Conservation (phyloP, 2,113 vertebrate genomes). For the Aphyosemion australe region DNA sequence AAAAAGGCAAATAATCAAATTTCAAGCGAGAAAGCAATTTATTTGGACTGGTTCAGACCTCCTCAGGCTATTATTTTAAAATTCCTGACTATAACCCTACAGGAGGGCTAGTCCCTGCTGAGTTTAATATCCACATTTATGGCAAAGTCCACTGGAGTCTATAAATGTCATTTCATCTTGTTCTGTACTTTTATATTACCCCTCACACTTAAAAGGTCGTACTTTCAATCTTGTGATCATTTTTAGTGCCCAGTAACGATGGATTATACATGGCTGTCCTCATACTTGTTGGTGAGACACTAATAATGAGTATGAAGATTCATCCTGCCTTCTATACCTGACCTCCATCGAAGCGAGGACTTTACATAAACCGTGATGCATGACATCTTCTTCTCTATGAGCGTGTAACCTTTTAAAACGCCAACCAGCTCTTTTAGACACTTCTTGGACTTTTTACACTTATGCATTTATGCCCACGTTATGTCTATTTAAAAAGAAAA, state of each 20-base stretch:
- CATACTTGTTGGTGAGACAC: conserved; percentile 1
- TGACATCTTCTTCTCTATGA: conserved; percentile 20
- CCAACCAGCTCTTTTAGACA: neutral
- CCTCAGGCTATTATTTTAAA: conserved; percentile 1
- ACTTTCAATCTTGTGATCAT: conserved; percentile 24
- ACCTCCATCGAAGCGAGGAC: conserved; percentile 7
- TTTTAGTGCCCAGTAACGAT: conserved; percentile 6
- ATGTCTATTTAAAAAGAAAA: neutral
- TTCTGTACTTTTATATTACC: conserved; percentile 11
- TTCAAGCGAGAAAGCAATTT: conserved; percentile 1
- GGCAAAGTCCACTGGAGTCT: conserved; percentile 20
- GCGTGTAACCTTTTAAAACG: conserved; percentile 2
- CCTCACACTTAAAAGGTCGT: conserved; percentile 35
- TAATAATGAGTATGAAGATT: neutral
- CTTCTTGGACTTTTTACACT: neutral
- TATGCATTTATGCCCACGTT: neutral
- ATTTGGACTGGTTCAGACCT: conserved; percentile 2
- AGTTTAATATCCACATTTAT: conserved; percentile 22
- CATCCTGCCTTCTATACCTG: neutral
- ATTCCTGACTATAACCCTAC: conserved; percentile 7
- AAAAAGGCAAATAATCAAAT: conserved; percentile 6
- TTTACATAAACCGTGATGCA: conserved; percentile 6
- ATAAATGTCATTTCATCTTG: conserved; percentile 40
- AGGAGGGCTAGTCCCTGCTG: conserved; percentile 15
- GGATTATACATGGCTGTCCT: neutral